Evolutionary conservation across 2,797 vertebrate genomes (phyloP), one percentile per base, ranked within the genome.

Genomic region (Typhlichthys subterraneus): DNA sequence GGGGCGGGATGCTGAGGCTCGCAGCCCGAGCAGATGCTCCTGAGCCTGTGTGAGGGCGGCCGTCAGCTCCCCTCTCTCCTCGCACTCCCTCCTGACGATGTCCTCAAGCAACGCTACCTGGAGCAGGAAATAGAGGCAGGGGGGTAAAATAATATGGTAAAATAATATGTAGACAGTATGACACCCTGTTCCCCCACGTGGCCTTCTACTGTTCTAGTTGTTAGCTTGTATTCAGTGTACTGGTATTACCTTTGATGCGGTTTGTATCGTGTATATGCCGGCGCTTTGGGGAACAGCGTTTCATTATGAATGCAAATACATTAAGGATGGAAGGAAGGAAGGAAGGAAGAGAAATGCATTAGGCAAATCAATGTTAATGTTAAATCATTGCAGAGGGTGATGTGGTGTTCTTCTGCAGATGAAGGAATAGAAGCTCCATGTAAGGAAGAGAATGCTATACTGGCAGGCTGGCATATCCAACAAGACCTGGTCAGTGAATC

Each of bases 21-120:
- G 86, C 7, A 92, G 86, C 60, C 86, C 77, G 71, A 88, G 78
- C 13, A 96, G 91, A 87, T 95, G 91, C 67, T 94, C 93, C 52
- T 89, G 89, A 71, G 94, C 91, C 51, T 81, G 86, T 72, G 89
- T 83, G 81, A 98, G 80, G 11, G 94, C 94, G 11, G 93, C 92
- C 0, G 94, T 96, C 73, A 98, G 94, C 70, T 94, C 94, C 69
- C 89, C 94, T 73, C 95, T 93, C 84, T 98, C 96, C 86, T 94
- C 93, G 67, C 96, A 97, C 88, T 96, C 96, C 46, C 89, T 88
- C 19, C 93, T 92, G 51, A 97, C 95, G 0, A 94, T 97, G 70
- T 97, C 95, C 87, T 96, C 93, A 65, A 97, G 94, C 61, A 96
- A 76, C 2, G 68, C 42, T 59, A 94, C 95, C 95, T 96, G 82